phyloP scores from a whole-genome alignment of 2,797 vertebrate genomes.

The Coranthus polyacanthus region DNA sequence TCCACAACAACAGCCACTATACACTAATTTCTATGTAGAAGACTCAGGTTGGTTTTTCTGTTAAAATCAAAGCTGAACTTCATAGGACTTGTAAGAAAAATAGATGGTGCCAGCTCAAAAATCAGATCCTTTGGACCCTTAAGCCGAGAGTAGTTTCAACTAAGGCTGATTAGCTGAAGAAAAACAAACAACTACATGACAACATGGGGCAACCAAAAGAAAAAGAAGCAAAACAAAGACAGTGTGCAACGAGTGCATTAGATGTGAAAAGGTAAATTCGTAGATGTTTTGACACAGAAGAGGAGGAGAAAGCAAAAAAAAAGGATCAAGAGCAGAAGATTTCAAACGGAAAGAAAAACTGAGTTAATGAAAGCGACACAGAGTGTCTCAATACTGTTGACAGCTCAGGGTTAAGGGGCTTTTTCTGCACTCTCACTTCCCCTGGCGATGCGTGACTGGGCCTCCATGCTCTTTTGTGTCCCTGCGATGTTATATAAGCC shows the following conservation, averaged over 20 bases:
- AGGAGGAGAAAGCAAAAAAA: neutral
- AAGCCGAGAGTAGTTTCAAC: too few relatives aligned
- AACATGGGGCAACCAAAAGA: neutral
- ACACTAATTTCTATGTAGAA: too few relatives aligned
- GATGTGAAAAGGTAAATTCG: neutral
- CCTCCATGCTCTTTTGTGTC: conserved; percentile 72
- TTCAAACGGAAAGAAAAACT: conserved; percentile 3
- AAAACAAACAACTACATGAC: neutral
- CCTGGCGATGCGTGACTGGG: conserved; percentile 63
- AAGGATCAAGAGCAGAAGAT: neutral
- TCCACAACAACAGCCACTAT: too few relatives aligned
- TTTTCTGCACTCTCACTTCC: conserved; percentile 71
- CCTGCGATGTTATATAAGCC: conserved; percentile 67
- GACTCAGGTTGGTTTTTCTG: too few relatives aligned
- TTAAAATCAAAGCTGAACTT: too few relatives aligned
- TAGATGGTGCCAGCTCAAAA: too few relatives aligned
- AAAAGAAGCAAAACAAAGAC: neutral
- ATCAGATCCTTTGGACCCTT: too few relatives aligned
- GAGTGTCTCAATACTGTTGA: conserved; percentile 48
- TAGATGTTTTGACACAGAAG: neutral
- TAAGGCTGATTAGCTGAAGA: neutral
- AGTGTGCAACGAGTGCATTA: neutral
- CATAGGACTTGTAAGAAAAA: too few relatives aligned
- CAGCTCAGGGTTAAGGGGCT: conserved; percentile 58
- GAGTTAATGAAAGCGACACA: conserved; percentile 21